Percentiles rank a stretch among this genome's conserved stretches.
These are phyloP conservation scores for Ctenosaura bakeri DNA, from an alignment of 2,797 vertebrate species.

Conservation along the genomic window DNA sequence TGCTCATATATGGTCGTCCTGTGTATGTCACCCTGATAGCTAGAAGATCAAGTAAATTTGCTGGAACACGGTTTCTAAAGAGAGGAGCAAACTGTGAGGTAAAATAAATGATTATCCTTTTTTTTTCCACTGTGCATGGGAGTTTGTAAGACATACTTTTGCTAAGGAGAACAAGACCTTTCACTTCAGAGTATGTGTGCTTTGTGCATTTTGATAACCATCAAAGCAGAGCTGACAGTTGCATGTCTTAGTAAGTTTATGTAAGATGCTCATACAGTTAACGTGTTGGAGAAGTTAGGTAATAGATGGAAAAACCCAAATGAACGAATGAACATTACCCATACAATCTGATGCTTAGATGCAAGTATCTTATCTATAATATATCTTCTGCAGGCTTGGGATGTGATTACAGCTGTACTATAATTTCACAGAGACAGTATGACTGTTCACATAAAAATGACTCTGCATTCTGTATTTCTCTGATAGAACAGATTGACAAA, in stretches of 20 bases:
- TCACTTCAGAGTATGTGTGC: not conserved
- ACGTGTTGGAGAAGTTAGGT: not conserved
- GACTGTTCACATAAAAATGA: not conserved
- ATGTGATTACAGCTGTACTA: not conserved
- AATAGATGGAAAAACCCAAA: not conserved
- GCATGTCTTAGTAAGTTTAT: not conserved
- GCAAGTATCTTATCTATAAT: not conserved
- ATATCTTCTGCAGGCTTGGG: not conserved
- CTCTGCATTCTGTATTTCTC: not conserved
- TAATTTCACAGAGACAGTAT: not conserved
- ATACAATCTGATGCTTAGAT: too few relatives aligned
- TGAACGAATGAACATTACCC: not conserved
- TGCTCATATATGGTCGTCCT: constrained; percentile 95
- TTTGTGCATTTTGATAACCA: constrained; percentile 29
- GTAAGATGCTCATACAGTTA: not conserved
- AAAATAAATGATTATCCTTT: constrained; percentile 45
- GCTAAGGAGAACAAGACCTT: constrained; percentile 1
- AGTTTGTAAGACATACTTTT: constrained; percentile 10
- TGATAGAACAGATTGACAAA: not conserved
- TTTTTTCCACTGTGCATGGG: not conserved
- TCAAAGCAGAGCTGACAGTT: constrained; percentile 1
- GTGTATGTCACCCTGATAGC: constrained; percentile 96
- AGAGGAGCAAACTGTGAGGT: constrained; percentile 97
- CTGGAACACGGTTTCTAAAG: constrained; percentile 97
- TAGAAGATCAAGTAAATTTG: constrained; percentile 95